These are phyloP conservation scores for Drosophila novamexicana DNA, from an alignment of 1,140 invertebrate species.

Conservation along the genomic window DNA sequence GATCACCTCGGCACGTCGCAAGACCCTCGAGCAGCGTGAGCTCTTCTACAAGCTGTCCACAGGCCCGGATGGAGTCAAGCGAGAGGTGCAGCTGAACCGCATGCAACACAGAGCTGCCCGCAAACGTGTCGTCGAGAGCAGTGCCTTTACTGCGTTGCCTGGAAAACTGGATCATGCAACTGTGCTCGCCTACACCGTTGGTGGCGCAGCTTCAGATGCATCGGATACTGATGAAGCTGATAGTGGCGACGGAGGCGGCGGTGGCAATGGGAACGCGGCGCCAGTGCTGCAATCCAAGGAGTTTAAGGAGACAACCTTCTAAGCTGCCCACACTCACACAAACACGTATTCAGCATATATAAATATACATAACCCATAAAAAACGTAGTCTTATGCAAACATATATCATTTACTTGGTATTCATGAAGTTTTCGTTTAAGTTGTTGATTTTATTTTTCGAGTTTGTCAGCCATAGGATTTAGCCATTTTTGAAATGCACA, in stretches of 20 bases:
- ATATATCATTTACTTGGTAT: conserved; percentile 46
- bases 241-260: conserved; percentile 10
- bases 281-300: conserved; percentile 78
- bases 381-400: conserved; percentile 35
- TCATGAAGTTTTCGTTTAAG: conserved; percentile 52
- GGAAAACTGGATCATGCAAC: conserved; percentile 97
- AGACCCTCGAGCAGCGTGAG: conserved; percentile 92
- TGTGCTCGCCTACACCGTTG: conserved; percentile 92
- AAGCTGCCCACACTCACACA: conserved; percentile 39
- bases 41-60: conserved; percentile 89
- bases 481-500: conserved; percentile 64
- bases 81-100: conserved; percentile 89
- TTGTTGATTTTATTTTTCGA: conserved; percentile 60
- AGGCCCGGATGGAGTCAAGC: conserved; percentile 88
- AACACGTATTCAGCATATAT: conserved; percentile 25
- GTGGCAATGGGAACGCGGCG: conserved; percentile 43
- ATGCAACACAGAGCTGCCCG: conserved; percentile 86
- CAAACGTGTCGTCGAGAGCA: conserved; percentile 78
- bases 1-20: conserved; percentile 91
- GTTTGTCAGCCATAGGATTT: conserved; percentile 66
- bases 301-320: conserved; percentile 82
- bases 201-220: conserved; percentile 54
- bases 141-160: conserved; percentile 88
- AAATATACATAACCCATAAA: conserved; percentile 29
- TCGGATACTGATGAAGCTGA: conserved; percentile 11